phyloP scores from a whole-genome alignment of 2,888 invertebrate species.

The Meteorus colon region DNA sequence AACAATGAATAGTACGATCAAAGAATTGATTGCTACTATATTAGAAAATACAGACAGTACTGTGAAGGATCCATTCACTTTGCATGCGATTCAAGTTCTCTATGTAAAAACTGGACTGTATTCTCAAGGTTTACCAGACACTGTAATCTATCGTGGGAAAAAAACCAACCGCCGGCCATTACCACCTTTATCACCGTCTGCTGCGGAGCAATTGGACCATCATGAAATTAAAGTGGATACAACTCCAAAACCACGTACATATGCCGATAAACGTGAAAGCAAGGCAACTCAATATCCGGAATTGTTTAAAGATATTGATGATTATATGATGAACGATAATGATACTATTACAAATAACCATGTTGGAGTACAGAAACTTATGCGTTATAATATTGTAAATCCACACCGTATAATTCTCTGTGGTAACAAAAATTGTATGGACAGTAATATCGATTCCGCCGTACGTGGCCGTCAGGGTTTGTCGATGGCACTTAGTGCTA shows the following conservation, averaged over 20 bases:
- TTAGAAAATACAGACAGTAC: conserved; percentile 63
- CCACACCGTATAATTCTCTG: conserved; percentile 60
- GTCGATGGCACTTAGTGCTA: conserved; percentile 57
- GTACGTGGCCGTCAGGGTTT: conserved; percentile 64
- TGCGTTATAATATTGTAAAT: conserved; percentile 59
- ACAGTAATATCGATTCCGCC: conserved; percentile 48
- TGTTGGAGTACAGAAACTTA: conserved; percentile 38
- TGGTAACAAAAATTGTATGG: conserved; percentile 61
- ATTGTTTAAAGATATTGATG: conserved; percentile 58
- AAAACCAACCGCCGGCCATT: conserved; percentile 63
- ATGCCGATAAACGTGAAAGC: conserved; percentile 48
- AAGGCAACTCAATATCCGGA: conserved; percentile 61
- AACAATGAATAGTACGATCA: conserved; percentile 67
- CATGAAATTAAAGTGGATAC: conserved; percentile 53
- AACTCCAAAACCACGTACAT: conserved; percentile 56
- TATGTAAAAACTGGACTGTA: conserved; percentile 63
- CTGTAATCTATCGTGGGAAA: conserved; percentile 64
- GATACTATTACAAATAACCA: conserved; percentile 50
- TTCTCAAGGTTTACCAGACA: conserved; percentile 55
- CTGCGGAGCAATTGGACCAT: conserved; percentile 35
- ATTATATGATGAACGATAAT: conserved; percentile 57
- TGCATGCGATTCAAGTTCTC: conserved; percentile 64
- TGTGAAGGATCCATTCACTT: conserved; percentile 64
- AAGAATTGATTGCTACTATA: conserved; percentile 62
- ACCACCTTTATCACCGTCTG: conserved; percentile 29